phyloP scores from a whole-genome alignment of 2,888 invertebrate species.

The Sphinx pinastri region DNA sequence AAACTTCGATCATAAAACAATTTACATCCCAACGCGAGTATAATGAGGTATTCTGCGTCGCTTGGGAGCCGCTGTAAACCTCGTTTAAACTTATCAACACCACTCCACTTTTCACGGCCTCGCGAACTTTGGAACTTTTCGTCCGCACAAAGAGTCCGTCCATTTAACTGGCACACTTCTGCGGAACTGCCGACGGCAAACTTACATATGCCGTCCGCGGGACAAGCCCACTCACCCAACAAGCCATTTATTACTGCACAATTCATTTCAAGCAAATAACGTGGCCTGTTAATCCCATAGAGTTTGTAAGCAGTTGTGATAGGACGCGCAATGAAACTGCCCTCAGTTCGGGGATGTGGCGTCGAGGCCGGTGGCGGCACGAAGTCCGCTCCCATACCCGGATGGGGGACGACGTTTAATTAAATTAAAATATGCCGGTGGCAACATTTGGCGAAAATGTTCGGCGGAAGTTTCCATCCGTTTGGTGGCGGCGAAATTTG shows the following conservation, averaged over 20 bases:
- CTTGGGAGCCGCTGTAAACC: slow-evolving; percentile 34
- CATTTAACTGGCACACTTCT: slow-evolving; percentile 38
- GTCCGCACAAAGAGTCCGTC: slow-evolving; percentile 34
- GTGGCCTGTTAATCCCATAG: background rate
- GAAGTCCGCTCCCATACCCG: background rate
- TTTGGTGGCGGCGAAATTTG: slow-evolving; percentile 16
- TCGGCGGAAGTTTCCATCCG: slow-evolving; percentile 20
- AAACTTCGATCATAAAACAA: slow-evolving; percentile 36
- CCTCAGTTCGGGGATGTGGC: background rate
- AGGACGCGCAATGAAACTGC: slow-evolving; percentile 15
- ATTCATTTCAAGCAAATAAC: background rate
- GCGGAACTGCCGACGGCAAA: slow-evolving; percentile 15
- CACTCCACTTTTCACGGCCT: slow-evolving; percentile 37
- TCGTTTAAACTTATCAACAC: slow-evolving; percentile 43
- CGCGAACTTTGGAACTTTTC: slow-evolving; percentile 36
- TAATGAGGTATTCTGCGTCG: slow-evolving; percentile 34
- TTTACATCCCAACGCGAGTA: slow-evolving; percentile 34
- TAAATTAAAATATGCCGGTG: slow-evolving; percentile 26
- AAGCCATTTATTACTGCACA: background rate
- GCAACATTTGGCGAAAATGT: slow-evolving; percentile 20
- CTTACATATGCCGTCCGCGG: background rate
- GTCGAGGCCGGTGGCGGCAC: background rate
- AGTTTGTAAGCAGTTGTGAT: slow-evolving; percentile 19
- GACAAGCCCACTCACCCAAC: background rate
- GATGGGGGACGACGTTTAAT: slow-evolving; percentile 16